These are phyloP conservation scores for Oxystoma pomonae DNA, from an alignment of 2,888 invertebrate genomes.

Conservation along the genomic window DNA sequence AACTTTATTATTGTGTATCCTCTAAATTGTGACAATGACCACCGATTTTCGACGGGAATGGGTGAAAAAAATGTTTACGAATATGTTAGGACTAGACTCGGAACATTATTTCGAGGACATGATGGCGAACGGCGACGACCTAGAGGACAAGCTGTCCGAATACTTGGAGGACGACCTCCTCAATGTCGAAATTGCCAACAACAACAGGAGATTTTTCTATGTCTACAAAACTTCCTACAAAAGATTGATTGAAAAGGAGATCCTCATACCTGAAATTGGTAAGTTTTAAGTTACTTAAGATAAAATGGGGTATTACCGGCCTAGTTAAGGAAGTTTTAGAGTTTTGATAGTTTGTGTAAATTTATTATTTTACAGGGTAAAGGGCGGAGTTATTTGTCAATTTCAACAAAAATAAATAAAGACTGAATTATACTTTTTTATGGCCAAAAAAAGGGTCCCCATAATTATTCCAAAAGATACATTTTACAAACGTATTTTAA, in stretches of 20 bases:
- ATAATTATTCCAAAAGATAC: too few species aligned
- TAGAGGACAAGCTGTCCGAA: constrained; percentile 51
- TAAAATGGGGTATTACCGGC: too few species aligned
- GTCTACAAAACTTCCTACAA: constrained; percentile 68
- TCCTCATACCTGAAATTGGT: constrained; percentile 70
- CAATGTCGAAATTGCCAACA: constrained; percentile 49
- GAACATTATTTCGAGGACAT: constrained; percentile 55
- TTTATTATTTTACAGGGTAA: too few species aligned
- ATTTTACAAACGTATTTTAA: too few species aligned
- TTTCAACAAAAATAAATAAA: too few species aligned
- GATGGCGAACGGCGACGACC: constrained; percentile 52
- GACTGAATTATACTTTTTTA: too few species aligned
- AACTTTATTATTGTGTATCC: too few species aligned
- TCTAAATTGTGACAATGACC: constrained; percentile 18
- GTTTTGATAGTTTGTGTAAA: neutral
- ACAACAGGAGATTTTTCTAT: constrained; percentile 59
- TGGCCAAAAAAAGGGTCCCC: too few species aligned
- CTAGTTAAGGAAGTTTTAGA: neutral
- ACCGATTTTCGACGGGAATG: constrained; percentile 61
- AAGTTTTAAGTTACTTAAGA: constrained; percentile 42
- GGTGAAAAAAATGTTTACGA: constrained; percentile 62
- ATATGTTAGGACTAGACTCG: constrained; percentile 56
- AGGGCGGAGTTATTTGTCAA: too few species aligned
- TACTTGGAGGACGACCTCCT: constrained; percentile 56
- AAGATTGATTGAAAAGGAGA: constrained; percentile 70